These are phyloP conservation scores for Parascotia fuliginaria DNA, from an alignment of 2,888 invertebrate species.

Conservation along the genomic window DNA sequence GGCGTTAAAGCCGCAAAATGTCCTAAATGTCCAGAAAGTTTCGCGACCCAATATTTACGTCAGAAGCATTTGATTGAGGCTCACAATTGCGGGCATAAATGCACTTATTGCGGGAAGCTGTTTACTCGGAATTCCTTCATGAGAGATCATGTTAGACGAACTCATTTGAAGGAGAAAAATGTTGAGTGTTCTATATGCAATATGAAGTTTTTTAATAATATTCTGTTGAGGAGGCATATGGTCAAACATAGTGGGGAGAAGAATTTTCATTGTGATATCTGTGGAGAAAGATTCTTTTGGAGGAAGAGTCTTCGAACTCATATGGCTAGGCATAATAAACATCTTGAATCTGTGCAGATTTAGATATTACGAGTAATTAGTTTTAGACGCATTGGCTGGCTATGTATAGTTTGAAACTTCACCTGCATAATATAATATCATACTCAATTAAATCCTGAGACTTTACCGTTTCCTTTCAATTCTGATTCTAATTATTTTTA, in stretches of 20 bases:
- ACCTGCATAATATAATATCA: no score
- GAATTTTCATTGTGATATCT: conserved; percentile 86
- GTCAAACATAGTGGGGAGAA: conserved; percentile 83
- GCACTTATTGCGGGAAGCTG: conserved; percentile 72
- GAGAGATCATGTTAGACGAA: conserved; percentile 72
- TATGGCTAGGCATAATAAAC: conserved; percentile 73
- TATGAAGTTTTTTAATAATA: conserved; percentile 79
- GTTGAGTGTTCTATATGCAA: conserved; percentile 76
- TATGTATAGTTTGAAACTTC: no score
- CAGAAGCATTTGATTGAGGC: conserved; percentile 84
- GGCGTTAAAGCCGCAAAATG: conserved; percentile 79
- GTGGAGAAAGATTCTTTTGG: conserved; percentile 86
- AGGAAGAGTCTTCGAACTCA: conserved; percentile 87
- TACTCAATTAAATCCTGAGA: no score
- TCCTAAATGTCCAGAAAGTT: conserved; percentile 73
- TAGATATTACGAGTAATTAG: not conserved
- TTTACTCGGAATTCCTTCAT: conserved; percentile 76
- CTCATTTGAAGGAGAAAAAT: conserved; percentile 78
- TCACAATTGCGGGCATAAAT: conserved; percentile 77
- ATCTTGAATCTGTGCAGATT: conserved; percentile 40
- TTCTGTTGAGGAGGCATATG: conserved; percentile 73
- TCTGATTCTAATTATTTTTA: no score
- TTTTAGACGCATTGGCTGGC: not conserved
- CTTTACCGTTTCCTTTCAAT: no score
- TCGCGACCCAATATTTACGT: conserved; percentile 81